Conservation (phyloP, 2,113 vertebrate species). For the Bubo bubo region DNA sequence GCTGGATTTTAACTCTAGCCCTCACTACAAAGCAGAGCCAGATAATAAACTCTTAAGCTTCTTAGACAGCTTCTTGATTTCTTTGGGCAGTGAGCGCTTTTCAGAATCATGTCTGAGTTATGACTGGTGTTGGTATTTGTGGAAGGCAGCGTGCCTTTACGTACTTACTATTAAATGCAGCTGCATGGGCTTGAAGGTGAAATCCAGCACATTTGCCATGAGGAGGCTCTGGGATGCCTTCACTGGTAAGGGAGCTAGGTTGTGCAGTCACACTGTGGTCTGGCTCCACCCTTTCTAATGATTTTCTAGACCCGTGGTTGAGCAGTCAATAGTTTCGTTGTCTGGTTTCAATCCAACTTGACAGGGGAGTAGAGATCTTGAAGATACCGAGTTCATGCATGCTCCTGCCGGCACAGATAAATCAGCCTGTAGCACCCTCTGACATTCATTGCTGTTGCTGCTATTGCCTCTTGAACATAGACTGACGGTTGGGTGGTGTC, state of each 20-base stretch:
- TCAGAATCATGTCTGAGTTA: background rate
- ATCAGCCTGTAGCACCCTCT: background rate
- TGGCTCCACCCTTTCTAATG: background rate
- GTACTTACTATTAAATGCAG: background rate
- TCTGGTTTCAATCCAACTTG: constrained; percentile 11
- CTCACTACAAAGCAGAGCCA: background rate
- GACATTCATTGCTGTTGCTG: background rate
- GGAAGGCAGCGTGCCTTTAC: background rate
- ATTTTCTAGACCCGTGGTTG: background rate
- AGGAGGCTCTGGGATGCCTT: background rate
- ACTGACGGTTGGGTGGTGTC: background rate
- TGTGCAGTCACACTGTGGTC: accelerated
- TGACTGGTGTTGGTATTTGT: background rate
- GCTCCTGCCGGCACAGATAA: background rate
- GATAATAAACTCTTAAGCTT: background rate
- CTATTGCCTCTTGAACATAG: accelerated
- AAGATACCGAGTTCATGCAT: accelerated
- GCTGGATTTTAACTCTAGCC: background rate
- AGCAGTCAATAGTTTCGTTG: background rate
- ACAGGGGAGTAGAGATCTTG: background rate
- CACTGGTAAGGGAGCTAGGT: accelerated
- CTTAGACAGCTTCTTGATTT: background rate
- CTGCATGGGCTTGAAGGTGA: background rate
- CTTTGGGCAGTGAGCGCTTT: background rate
- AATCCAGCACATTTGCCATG: accelerated